Base-by-base conservation (phyloP, 2,797 vertebrate genomes). In the Lithobates pipiens region DNA sequence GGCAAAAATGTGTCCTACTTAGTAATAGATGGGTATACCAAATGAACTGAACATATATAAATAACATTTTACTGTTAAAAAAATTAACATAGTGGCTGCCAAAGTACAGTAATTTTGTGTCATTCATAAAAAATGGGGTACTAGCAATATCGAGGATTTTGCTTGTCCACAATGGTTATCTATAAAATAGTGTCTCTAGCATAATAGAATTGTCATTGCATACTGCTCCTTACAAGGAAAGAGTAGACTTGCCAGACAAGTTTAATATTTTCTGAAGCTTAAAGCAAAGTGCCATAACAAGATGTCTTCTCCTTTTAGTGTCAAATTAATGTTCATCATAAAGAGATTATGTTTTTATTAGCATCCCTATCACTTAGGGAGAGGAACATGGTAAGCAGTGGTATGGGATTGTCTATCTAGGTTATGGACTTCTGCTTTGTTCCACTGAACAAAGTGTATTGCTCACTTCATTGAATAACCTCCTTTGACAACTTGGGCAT, bases 401-500 rank as follows among this genome's bases (percentile, higher is more conserved):
- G 74, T 54, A 84, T 74, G 67, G 74, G 67, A 50, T 61, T 18
- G 23, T 42, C 21, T 71, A 42, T 84, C 34, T 70, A 61, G 18
- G 75, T 65, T 42, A 54, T 46, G 82, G 67, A 77, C 67, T 71
- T 77, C 36, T 67, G 18, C 75, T 29, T 27, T 75, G 25, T 77
- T 70, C 46, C 21, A 71, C 32, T 69, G 73, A 23, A 39, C 44
- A 83, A 63, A 77, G 61, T 39, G 34, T 61, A 77, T 32, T 84
- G 34, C 36, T 84, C 67, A 69, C 77, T 77, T 69, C 67, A 29
- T 54, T 84, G 82, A 77, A 84, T 84, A 84, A 84, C 42, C 63
- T n/a, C 39, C 23, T 84, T 77, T 84, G 82, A 78, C 82, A 84
- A 77, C 75, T 72, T 72, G 68, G 50, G 68, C 82, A 83, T 76